Percentiles rank a stretch among this genome's conserved stretches.
These are phyloP conservation scores for Trachemys scripta DNA, from an alignment of 2,113 vertebrate species.

Conservation along the genomic window DNA sequence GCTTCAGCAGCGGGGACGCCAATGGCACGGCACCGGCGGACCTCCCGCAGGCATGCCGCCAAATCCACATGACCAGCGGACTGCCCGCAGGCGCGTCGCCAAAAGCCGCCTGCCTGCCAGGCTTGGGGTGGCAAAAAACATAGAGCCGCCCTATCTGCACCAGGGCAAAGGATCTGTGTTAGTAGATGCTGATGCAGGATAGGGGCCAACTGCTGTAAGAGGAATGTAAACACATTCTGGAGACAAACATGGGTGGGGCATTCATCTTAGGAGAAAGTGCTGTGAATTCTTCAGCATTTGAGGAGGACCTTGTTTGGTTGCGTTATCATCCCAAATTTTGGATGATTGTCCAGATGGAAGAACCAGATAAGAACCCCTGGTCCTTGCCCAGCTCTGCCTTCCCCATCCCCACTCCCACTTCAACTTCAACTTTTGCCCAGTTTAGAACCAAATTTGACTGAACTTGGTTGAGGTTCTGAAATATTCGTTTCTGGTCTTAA, in stretches of 20 bases:
- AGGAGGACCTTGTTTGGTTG: background rate
- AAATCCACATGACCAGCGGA: too few relatives aligned
- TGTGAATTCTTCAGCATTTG: background rate
- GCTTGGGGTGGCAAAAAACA: too few relatives aligned
- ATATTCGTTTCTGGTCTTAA: background rate
- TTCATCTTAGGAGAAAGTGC: background rate
- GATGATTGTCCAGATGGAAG: background rate
- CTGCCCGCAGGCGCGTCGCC: too few relatives aligned
- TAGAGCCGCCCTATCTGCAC: background rate
- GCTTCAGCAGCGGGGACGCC: too few relatives aligned
- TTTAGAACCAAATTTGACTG: background rate
- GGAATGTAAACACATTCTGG: background rate
- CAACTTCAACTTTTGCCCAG: background rate
- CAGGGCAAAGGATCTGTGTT: background rate
- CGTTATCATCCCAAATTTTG: background rate
- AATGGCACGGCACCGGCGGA: too few relatives aligned
- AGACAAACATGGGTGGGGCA: background rate
- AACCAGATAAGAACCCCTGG: background rate
- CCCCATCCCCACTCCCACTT: background rate
- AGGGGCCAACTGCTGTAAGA: background rate
- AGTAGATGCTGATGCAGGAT: rapidly evolving
- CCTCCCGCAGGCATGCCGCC: too few relatives aligned
- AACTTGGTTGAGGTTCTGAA: background rate
- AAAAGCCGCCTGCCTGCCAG: too few relatives aligned
- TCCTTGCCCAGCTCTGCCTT: background rate